phyloP scores from a whole-genome alignment of 64 coral and sea anemone genomes.

The Stichodactyla mertensii region DNA sequence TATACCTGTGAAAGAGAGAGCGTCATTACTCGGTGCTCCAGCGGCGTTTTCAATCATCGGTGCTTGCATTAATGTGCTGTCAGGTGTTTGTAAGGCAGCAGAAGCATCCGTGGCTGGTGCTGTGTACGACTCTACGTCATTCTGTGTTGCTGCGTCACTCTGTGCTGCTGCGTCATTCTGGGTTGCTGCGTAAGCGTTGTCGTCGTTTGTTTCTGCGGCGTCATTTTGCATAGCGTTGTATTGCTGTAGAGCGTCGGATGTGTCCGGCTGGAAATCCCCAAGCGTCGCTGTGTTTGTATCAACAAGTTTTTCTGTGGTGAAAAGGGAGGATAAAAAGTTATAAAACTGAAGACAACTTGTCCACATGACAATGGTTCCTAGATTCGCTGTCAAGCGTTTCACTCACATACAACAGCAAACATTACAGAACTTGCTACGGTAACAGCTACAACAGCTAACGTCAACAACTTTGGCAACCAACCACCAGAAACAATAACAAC shows the following conservation, averaged over 20 bases:
- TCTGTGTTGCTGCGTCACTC: background rate
- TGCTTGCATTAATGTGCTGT: slow-evolving; percentile 1
- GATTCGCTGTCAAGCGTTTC: background rate
- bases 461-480: too few relatives aligned
- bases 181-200: background rate
- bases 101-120: slow-evolving; percentile 23
- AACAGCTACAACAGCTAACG: too few relatives aligned
- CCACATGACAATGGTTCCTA: too few relatives aligned
- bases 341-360: too few relatives aligned
- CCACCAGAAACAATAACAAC: too few relatives aligned
- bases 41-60: slow-evolving; percentile 36
- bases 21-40: slow-evolving; percentile 27
- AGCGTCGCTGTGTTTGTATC: background rate
- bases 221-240: background rate
- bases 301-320: background rate
- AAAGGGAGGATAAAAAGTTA: too few relatives aligned
- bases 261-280: background rate
- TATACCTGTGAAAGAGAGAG: background rate
- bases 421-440: too few relatives aligned
- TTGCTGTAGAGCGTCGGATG: background rate
- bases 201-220: background rate
- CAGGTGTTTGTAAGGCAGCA: slow-evolving; percentile 6
- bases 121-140: background rate
- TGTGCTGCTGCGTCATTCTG: background rate
- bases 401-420: slow-evolving; percentile 52